Percentiles rank a stretch among this genome's conserved stretches.
Evolutionary conservation across 2,113 vertebrate species (phyloP).

Genomic region (Donacobius atricapilla): DNA sequence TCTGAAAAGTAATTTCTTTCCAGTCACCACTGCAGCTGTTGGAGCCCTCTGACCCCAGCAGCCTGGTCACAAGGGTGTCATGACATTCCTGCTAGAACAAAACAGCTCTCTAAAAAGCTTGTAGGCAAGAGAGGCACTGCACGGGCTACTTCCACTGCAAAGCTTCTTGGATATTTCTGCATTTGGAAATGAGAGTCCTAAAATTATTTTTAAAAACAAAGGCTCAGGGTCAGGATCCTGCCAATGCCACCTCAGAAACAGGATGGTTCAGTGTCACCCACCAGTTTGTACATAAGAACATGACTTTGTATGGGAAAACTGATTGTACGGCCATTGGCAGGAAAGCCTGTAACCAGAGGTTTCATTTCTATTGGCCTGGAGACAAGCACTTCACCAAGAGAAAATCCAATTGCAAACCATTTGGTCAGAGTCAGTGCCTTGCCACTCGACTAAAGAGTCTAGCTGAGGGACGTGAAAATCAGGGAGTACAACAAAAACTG

Average conservation of each 20-base stretch:
- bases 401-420: not conserved
- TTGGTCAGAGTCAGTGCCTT: not conserved
- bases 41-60: not conserved
- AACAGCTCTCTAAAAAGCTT: not conserved
- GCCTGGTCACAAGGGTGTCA: not conserved
- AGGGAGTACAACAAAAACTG: not conserved
- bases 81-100: not conserved
- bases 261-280: not conserved
- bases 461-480: not conserved
- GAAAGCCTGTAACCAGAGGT: not conserved
- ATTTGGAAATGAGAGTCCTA: not conserved
- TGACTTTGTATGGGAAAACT: not conserved
- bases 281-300: not conserved
- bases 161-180: not conserved
- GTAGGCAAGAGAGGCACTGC: not conserved
- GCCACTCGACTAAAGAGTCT: accelerated
- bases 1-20: not conserved
- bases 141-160: not conserved
- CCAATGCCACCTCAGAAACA: not conserved
- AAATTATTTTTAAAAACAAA: not conserved
- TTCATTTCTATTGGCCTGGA: not conserved
- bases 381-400: not conserved
- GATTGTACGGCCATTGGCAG: accelerated
- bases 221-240: not conserved
- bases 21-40: not conserved